phyloP scores from a whole-genome alignment of 2,888 invertebrate genomes.

The Cryptosula pallasiana region DNA sequence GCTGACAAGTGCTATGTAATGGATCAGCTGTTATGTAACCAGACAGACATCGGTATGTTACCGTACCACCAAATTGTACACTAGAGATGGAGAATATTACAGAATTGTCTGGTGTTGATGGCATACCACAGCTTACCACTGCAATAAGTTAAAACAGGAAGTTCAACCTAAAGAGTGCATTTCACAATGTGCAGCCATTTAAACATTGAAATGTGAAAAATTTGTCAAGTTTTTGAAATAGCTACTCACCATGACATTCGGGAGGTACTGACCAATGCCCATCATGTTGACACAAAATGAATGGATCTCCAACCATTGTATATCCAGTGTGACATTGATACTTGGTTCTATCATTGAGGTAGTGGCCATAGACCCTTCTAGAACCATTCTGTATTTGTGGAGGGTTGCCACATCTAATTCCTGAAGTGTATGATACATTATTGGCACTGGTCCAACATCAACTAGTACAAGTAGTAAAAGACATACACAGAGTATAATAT shows the following conservation, averaged over 20 bases:
- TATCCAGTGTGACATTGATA: neutral
- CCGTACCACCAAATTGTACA: neutral
- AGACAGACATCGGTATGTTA: neutral
- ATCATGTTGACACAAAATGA: neutral
- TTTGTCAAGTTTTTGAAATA: no score
- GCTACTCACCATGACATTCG: neutral
- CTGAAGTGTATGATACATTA: neutral
- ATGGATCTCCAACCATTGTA: neutral
- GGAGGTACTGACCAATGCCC: constrained; percentile 13
- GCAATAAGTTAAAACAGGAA: neutral
- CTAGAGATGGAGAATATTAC: neutral
- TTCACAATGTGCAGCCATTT: no score
- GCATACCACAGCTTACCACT: constrained; percentile 1
- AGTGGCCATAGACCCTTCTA: neutral
- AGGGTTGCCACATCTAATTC: neutral
- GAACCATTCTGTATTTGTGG: neutral
- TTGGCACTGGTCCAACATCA: neutral
- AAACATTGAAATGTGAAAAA: no score
- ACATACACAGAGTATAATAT: neutral
- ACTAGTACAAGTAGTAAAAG: neutral
- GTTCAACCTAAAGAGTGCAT: no score
- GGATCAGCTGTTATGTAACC: neutral
- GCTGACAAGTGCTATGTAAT: neutral
- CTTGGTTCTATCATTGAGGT: neutral
- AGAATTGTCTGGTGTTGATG: neutral